phyloP scores from a whole-genome alignment of 2,888 invertebrate genomes.

The Cerastoderma edule region DNA sequence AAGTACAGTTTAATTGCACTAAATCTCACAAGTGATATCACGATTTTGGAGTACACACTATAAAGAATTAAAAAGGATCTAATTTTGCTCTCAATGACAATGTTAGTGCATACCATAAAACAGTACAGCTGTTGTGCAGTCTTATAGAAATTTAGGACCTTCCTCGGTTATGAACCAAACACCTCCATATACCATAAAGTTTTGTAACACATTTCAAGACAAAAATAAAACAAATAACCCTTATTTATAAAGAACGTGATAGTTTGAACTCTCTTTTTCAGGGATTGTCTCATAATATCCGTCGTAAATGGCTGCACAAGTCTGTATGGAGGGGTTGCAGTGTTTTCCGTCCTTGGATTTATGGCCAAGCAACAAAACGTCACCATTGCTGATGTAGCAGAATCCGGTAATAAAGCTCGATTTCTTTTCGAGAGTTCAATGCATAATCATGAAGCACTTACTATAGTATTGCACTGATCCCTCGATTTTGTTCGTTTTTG shows the following conservation, averaged over 20 bases:
- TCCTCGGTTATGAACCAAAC: not conserved
- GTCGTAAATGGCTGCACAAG: constrained; percentile 57
- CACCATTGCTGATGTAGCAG: constrained; percentile 41
- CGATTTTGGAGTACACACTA: no score
- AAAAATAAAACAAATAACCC: no score
- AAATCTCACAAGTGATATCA: no score
- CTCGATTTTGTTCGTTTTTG: not conserved
- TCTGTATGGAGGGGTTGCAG: constrained; percentile 44
- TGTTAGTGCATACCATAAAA: not conserved
- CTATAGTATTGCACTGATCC: no score
- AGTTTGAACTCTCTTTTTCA: constrained; percentile 27
- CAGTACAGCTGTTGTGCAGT: not conserved
- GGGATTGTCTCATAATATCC: constrained; percentile 55
- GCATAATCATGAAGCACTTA: not conserved
- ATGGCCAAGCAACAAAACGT: constrained; percentile 53
- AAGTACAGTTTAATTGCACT: no score
- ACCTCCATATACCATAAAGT: not conserved
- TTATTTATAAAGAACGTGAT: not conserved
- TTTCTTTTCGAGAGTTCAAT: not conserved
- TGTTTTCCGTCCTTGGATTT: constrained; percentile 48
- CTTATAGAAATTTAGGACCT: not conserved
- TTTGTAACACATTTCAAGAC: not conserved
- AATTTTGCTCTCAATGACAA: no score
- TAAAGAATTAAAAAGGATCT: no score
- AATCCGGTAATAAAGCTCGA: constrained; percentile 29